Percentiles rank a stretch among this genome's conserved stretches.
phyloP scores from a whole-genome alignment of 53 echinoderm and acorn worm species.

The Arbacia lixula region DNA sequence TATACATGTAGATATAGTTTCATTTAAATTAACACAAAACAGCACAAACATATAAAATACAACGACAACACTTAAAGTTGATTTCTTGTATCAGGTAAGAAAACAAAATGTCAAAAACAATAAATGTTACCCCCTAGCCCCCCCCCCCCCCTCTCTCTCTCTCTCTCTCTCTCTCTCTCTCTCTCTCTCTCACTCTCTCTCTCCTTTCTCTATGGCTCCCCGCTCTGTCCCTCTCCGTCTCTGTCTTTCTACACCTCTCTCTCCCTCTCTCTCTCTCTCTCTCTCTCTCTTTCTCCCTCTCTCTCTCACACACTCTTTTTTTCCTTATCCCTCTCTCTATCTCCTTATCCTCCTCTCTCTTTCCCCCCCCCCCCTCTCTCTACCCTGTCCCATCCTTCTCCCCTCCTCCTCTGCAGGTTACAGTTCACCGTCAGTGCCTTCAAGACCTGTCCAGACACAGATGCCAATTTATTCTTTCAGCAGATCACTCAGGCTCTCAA shows the following conservation, averaged over 20 bases:
- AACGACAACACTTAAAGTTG: too few relatives aligned
- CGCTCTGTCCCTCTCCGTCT: not conserved
- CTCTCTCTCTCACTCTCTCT: too few relatives aligned
- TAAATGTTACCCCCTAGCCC: too few relatives aligned
- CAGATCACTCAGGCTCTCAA: slow-evolving; percentile 44
- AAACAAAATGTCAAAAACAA: too few relatives aligned
- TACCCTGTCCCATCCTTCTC: not conserved
- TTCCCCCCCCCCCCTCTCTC: not conserved
- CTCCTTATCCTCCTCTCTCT: not conserved
- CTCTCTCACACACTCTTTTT: not conserved
- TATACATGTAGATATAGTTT: too few relatives aligned
- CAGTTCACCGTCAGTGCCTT: slow-evolving; percentile 60
- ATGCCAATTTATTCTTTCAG: slow-evolving; percentile 68
- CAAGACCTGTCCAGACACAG: slow-evolving; percentile 76
- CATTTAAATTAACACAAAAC: too few relatives aligned
- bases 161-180: too few relatives aligned
- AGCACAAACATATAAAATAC: too few relatives aligned
- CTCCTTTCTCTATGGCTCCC: too few relatives aligned
- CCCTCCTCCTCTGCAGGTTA: slow-evolving; percentile 14
- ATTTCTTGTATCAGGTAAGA: too few relatives aligned
- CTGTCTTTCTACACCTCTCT: not conserved
- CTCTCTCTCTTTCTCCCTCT: not conserved
- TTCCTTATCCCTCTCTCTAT: not conserved
- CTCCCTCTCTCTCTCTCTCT: not conserved
- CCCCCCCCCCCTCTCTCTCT: too few relatives aligned